phyloP scores from a whole-genome alignment of 37 sponge, comb jelly and placozoan genomes.

The Eunapius fragilis region DNA sequence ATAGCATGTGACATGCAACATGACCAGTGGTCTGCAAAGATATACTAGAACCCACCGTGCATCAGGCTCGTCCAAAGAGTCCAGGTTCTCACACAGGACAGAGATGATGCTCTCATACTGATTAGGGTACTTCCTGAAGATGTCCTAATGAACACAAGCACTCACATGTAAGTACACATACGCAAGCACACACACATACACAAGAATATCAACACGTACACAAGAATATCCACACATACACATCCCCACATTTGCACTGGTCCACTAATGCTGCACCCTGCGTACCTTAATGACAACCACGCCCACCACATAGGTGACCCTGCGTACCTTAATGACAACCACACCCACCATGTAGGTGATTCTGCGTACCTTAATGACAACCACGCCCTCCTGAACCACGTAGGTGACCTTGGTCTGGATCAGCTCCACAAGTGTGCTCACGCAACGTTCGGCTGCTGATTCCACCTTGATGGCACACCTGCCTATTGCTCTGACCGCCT shows the following conservation, averaged over 20 bases:
- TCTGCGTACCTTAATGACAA: conserved; percentile 87
- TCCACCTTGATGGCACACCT: conserved; percentile 99
- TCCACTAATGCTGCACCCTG: too few species aligned
- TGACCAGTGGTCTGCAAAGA: background rate
- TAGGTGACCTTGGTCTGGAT: conserved; percentile 99
- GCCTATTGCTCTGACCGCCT: conserved; percentile 97
- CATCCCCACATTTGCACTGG: too few species aligned
- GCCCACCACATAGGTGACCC: too few species aligned
- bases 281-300: too few species aligned
- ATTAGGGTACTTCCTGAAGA: conserved; percentile 98
- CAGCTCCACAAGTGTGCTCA: conserved; percentile 92
- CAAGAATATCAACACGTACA: too few species aligned
- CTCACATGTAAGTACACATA: too few species aligned
- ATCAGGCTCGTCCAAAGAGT: conserved; percentile 99
- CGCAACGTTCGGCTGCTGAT: conserved; percentile 91
- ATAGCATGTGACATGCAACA: background rate
- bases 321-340: too few species aligned
- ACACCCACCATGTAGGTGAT: background rate
- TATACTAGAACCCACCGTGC: conserved; percentile 62
- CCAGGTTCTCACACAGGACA: conserved; percentile 96
- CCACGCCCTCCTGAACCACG: conserved; percentile 97
- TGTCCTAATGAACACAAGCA: too few species aligned
- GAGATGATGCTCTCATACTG: conserved; percentile 98
- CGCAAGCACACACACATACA: too few species aligned
- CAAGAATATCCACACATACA: too few species aligned